These are phyloP conservation scores for Sylvia borin DNA, from an alignment of 2,797 vertebrate species.

Conservation along the genomic window DNA sequence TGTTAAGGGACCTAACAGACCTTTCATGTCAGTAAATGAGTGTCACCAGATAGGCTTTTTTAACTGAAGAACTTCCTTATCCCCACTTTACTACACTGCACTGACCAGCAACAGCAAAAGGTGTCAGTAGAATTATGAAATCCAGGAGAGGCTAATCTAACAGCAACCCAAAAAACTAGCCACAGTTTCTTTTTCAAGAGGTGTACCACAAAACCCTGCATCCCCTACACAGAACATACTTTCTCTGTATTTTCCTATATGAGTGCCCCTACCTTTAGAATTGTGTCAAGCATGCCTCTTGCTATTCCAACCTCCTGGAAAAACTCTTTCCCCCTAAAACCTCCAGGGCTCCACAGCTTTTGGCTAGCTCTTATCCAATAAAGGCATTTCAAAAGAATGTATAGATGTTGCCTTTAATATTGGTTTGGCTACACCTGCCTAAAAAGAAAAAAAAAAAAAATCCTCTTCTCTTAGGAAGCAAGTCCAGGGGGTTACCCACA, in stretches of 20 bases:
- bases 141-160: background rate
- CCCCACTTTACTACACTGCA: background rate
- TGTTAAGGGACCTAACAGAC: background rate
- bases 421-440: background rate
- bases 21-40: background rate
- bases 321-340: background rate
- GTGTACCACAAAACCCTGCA: background rate
- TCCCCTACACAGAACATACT: background rate
- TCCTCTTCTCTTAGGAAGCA: background rate
- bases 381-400: background rate
- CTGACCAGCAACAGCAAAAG: constrained; percentile 32
- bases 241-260: background rate
- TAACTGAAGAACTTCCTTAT: background rate
- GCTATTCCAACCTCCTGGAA: background rate
- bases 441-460: background rate
- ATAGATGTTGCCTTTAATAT: background rate
- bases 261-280: background rate
- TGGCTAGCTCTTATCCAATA: background rate
- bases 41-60: background rate
- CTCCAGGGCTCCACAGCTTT: background rate
- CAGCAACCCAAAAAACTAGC: background rate
- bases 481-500: background rate
- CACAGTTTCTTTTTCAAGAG: constrained; percentile 11
- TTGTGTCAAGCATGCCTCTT: background rate
- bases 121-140: constrained; percentile 26